Evolutionary conservation across 2,113 vertebrate species (phyloP).

Genomic region (Setophaga coronata): DNA sequence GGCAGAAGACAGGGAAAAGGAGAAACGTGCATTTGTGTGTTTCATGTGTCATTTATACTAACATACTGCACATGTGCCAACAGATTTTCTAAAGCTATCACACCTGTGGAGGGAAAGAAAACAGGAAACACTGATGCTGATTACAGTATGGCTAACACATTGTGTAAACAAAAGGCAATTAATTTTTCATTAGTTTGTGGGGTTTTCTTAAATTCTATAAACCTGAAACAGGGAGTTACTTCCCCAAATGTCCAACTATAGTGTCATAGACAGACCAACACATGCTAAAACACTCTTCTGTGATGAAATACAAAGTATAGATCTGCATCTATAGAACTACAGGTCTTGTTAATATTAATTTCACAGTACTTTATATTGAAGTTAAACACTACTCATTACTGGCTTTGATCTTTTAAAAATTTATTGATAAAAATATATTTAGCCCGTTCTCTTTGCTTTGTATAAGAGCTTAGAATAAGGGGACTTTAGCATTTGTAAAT

Average conservation of each 20-base stretch:
- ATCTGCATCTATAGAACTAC: not conserved
- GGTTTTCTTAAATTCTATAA: not conserved
- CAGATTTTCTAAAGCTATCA: not conserved
- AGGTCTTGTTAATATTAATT: not conserved
- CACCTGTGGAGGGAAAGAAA: not conserved
- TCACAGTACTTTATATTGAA: not conserved
- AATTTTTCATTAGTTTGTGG: rapidly evolving
- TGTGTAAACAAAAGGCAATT: not conserved
- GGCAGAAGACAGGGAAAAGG: not conserved
- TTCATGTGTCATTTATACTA: not conserved
- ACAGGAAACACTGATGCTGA: not conserved
- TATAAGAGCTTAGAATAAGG: not conserved
- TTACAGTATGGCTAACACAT: not conserved
- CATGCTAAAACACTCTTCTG: not conserved
- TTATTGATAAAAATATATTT: not conserved
- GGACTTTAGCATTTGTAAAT: not conserved
- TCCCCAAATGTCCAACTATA: not conserved
- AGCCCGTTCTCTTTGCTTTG: not conserved
- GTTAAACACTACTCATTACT: not conserved
- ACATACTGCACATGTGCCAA: not conserved
- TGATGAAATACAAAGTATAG: not conserved
- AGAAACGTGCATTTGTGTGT: not conserved
- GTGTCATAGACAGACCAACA: not conserved
- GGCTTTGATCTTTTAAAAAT: not conserved
- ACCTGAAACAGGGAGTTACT: not conserved